phyloP scores from a whole-genome alignment of 2,797 vertebrate species.

The Anguilla pacifica region DNA sequence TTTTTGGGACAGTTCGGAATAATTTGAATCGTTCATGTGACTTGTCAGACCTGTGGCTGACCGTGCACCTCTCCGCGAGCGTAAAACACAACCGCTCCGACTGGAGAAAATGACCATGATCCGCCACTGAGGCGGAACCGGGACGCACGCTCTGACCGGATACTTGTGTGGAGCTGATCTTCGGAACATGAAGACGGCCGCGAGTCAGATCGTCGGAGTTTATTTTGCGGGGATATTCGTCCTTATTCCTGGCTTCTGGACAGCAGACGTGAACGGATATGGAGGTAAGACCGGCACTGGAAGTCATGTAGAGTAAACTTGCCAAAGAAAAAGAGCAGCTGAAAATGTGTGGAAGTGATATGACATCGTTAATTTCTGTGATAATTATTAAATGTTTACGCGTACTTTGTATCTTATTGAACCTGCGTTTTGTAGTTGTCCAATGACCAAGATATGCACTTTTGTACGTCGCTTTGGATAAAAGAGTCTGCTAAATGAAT shows the following conservation, averaged over 20 bases:
- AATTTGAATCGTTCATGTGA: neutral
- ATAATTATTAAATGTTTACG: neutral
- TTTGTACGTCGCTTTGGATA: too few species aligned
- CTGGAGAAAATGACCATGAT: neutral
- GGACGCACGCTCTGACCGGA: neutral
- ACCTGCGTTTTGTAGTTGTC: too few species aligned
- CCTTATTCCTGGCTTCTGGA: conserved; percentile 21
- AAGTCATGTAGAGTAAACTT: neutral
- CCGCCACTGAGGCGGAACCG: neutral
- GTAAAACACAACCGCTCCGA: neutral
- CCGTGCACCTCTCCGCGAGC: neutral
- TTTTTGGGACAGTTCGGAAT: neutral
- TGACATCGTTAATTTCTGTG: neutral
- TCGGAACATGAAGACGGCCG: conserved; percentile 31
- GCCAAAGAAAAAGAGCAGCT: neutral
- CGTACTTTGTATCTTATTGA: neutral
- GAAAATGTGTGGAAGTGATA: neutral
- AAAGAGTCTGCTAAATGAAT: too few species aligned
- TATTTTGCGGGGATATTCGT: conserved; percentile 8
- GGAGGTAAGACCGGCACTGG: conserved; percentile 22
- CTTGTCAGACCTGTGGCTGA: neutral
- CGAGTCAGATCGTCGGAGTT: conserved; percentile 7
- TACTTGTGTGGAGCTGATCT: conserved; percentile 16
- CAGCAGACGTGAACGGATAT: neutral
- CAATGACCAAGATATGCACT: too few species aligned